Percentiles rank a stretch among this genome's conserved stretches.
Evolutionary conservation across 2,113 vertebrate species (phyloP).

Genomic region (Equus quagga): DNA sequence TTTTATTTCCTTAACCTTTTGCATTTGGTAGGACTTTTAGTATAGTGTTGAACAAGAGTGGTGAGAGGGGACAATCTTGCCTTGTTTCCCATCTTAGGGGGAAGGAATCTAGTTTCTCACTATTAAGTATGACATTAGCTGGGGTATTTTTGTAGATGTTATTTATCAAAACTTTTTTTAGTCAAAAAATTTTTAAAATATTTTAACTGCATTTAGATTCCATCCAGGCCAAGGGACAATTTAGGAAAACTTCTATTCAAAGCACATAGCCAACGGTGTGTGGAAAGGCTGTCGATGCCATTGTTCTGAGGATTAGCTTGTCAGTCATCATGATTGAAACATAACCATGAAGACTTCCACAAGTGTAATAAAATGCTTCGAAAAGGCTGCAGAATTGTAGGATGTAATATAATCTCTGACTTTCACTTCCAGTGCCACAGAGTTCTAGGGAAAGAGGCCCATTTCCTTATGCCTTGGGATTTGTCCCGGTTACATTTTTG

Average conservation of each 20-base stretch:
- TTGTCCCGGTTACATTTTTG: constrained; percentile 62
- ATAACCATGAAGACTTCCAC: constrained; percentile 58
- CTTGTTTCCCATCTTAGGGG: neutral
- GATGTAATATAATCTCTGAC: constrained; percentile 62
- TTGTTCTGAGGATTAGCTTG: constrained; percentile 62
- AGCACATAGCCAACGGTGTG: constrained; percentile 55
- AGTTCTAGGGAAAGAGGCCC: constrained; percentile 27
- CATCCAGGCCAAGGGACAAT: constrained; percentile 69
- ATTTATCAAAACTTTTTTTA: neutral
- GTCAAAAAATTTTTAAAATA: neutral
- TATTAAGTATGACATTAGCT: neutral
- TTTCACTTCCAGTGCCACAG: constrained; percentile 61
- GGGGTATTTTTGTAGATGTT: neutral
- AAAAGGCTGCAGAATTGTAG: constrained; percentile 67
- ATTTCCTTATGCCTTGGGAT: constrained; percentile 66
- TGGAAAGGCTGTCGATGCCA: neutral
- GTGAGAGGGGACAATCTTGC: neutral
- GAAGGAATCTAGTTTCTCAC: neutral
- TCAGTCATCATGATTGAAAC: constrained; percentile 77
- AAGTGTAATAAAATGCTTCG: constrained; percentile 76
- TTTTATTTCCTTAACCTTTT: neutral
- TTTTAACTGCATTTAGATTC: constrained; percentile 83
- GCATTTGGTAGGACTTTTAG: neutral
- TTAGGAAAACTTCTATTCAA: constrained; percentile 70
- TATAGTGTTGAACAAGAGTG: neutral